Evolutionary conservation across 2,797 vertebrate species (phyloP), one percentile per base, ranked within the genome.

Genomic region (Schizothorax lantsangensis): DNA sequence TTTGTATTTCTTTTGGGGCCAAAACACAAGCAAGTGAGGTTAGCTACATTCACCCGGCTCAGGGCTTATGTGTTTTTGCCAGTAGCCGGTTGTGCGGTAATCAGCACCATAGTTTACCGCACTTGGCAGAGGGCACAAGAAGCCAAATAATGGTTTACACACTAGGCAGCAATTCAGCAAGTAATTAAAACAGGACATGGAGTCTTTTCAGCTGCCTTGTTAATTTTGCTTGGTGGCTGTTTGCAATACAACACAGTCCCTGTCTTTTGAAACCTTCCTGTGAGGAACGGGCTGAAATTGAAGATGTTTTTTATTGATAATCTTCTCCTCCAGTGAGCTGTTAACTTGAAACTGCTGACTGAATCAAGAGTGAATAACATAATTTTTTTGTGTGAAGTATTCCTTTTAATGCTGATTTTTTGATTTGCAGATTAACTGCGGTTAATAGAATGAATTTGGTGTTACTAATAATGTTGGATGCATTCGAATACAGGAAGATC

Each of bases 121-220:
- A 23, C 69, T 88, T 88, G 88, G 88, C 88, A 87, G 54, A 68
- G 78, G 79, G 84, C 62, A 59, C 17, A 89, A 78, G 36, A 87
- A 59, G 72, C 62, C 74, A 87, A 87, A 87, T 89, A 90, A 90
- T 81, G 83, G 82, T 54, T 75, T 78, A 49, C 62, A 73, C 40
- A 38, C 69, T 66, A 84, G 79, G 71, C 83, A 85, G n/a, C 75
- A 85, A 87, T 86, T 87, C 75, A 86, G 83, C 78, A 75, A 88
- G 81, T 86, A 87, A 90, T 90, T 90, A 88, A 75, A 90, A 79
- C 38, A 80, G 84, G 59, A 86, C 69, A 75, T 84, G 78, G 84
- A 81, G 10, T 72, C 80, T 82, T 84, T 86, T 86, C 64, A 83
- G 71, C 69, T 84, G 74, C 47, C 68, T 52, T 80, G 54, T 87